phyloP scores from a whole-genome alignment of 64 coral and sea anemone species.

The Actinia equina region DNA sequence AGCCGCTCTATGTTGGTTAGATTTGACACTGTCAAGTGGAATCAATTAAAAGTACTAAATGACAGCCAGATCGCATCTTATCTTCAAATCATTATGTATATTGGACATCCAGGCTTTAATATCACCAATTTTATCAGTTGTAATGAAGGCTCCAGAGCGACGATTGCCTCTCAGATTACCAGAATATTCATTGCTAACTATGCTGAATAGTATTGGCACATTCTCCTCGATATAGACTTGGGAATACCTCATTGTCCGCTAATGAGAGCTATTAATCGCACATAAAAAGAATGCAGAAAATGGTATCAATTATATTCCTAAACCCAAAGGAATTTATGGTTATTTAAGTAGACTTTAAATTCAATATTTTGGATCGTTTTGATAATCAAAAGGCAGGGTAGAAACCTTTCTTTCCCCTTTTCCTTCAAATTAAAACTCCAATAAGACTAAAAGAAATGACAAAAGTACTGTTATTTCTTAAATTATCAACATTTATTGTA shows the following conservation, averaged over 20 bases:
- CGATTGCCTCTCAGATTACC: conserved; percentile 4
- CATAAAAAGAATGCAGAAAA: conserved; percentile 1
- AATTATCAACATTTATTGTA: background rate
- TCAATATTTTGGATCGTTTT: no score
- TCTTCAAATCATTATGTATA: conserved; percentile 21
- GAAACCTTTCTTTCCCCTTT: no score
- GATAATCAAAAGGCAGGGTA: no score
- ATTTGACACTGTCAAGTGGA: background rate
- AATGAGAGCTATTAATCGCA: background rate
- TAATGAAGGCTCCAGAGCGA: background rate
- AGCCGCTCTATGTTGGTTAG: background rate
- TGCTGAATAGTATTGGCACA: background rate
- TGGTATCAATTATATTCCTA: background rate
- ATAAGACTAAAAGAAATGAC: no score
- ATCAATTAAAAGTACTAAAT: conserved; percentile 7
- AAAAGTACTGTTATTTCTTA: background rate
- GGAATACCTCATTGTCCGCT: background rate
- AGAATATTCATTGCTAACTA: conserved; percentile 3
- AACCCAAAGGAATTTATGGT: background rate
- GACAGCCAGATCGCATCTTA: background rate
- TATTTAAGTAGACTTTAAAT: background rate
- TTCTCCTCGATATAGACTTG: background rate
- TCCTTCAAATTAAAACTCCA: no score
- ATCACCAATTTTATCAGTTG: background rate
- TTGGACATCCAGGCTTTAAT: background rate